Evolutionary conservation across 2,113 vertebrate genomes (phyloP).

Genomic region (Scortum barcoo): DNA sequence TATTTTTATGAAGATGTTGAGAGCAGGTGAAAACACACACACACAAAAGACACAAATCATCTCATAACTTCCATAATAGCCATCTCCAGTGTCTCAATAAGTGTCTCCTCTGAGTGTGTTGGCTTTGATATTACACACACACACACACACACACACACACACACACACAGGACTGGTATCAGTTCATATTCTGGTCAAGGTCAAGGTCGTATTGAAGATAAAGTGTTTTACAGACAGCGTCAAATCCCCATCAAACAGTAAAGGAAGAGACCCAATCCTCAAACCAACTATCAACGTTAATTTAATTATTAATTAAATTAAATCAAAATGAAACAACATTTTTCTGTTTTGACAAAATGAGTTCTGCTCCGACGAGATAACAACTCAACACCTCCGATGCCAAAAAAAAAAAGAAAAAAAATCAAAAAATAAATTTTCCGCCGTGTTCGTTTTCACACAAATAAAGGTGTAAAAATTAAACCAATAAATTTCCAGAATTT

Average conservation of each 20-base stretch:
- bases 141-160: constrained; percentile 28
- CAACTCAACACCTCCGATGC: background rate
- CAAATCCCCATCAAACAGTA: constrained; percentile 40
- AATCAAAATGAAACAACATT: background rate
- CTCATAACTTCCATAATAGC: constrained; percentile 36
- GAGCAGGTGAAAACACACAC: background rate
- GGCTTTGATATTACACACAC: constrained; percentile 9
- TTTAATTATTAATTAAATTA: background rate
- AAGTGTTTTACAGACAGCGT: constrained; percentile 45
- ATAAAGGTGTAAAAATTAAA: background rate
- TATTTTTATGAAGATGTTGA: background rate
- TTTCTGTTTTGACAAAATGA: background rate
- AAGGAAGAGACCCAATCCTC: constrained; percentile 3
- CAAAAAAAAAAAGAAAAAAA: background rate
- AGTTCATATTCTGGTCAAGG: constrained; percentile 69
- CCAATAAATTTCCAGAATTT: background rate
- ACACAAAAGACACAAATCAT: background rate
- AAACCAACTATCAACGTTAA: background rate
- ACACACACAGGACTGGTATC: background rate
- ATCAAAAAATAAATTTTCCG: background rate
- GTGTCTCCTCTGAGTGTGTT: constrained; percentile 26
- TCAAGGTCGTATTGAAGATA: constrained; percentile 65
- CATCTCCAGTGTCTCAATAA: constrained; percentile 29
- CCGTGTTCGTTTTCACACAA: background rate
- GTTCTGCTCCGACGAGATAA: background rate